Conservation (phyloP, 2,888 invertebrate genomes). For the Chelonus formosanus region DNA sequence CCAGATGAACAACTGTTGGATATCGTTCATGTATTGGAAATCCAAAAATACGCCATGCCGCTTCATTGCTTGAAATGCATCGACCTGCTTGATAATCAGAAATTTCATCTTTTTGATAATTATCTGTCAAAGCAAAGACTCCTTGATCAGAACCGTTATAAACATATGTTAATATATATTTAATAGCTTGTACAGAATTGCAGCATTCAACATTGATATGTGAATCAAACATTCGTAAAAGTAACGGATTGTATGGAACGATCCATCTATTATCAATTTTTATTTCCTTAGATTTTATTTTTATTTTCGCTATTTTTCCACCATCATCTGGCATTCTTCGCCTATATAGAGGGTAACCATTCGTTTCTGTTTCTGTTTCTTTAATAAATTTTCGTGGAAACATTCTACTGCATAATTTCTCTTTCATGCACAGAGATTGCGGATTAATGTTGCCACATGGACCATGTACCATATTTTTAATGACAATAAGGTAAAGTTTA, state of each 20-base stretch:
- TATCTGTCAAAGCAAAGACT: conserved; percentile 32
- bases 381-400: conserved; percentile 43
- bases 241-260: conserved; percentile 44
- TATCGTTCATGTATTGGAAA: conserved; percentile 48
- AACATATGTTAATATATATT: conserved; percentile 54
- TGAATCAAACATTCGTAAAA: conserved; percentile 44
- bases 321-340: conserved; percentile 2
- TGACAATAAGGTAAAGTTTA: conserved; percentile 48
- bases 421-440: conserved; percentile 59
- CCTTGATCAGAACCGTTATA: conserved; percentile 49
- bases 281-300: neutral
- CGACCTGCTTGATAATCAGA: conserved; percentile 46
- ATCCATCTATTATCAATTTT: conserved; percentile 42
- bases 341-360: conserved; percentile 11
- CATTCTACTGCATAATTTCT: conserved; percentile 54
- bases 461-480: conserved; percentile 55
- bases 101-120: conserved; percentile 45
- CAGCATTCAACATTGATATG: conserved; percentile 63
- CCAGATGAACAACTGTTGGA: conserved; percentile 45
- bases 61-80: conserved; percentile 44
- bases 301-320: neutral
- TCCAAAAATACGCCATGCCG: conserved; percentile 45
- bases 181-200: conserved; percentile 51
- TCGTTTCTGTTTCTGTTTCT: neutral
- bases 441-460: conserved; percentile 56